Conservation (phyloP, 1,140 invertebrate genomes). For the Brachionus asplanchnoidis region DNA sequence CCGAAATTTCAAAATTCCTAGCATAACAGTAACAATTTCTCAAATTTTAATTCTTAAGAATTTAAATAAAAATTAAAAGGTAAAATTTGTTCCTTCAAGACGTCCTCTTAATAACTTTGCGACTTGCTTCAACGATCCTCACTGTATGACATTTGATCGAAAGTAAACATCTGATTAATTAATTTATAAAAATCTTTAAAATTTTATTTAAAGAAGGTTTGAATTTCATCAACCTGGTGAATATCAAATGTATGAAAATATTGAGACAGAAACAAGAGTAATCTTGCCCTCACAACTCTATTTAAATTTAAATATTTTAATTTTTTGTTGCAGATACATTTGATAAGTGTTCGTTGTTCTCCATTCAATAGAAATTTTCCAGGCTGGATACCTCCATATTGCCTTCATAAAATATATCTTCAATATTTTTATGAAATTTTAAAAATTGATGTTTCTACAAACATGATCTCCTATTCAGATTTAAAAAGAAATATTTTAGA, state of each 20-base stretch:
- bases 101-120: not conserved
- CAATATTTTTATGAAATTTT: constrained; percentile 13
- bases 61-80: not conserved
- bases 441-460: not conserved
- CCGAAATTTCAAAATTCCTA: not conserved
- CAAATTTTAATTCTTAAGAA: not conserved
- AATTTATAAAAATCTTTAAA: not conserved
- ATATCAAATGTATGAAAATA: constrained; percentile 25
- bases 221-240: constrained; percentile 8
- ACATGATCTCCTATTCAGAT: not conserved
- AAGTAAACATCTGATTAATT: not conserved
- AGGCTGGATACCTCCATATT: not conserved
- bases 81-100: not conserved
- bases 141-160: not conserved
- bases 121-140: not conserved
- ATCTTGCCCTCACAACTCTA: not conserved
- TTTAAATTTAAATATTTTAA: not conserved
- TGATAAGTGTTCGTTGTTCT: not conserved
- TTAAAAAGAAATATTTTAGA: not conserved
- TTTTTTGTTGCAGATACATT: not conserved
- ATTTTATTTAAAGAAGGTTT: not conserved
- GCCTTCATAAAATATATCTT: not conserved
- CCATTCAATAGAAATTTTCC: not conserved
- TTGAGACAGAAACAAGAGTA: constrained; percentile 6
- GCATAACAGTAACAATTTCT: not conserved